Conservation (phyloP, 1,140 invertebrate genomes). For the Drosophila parabipectinata region DNA sequence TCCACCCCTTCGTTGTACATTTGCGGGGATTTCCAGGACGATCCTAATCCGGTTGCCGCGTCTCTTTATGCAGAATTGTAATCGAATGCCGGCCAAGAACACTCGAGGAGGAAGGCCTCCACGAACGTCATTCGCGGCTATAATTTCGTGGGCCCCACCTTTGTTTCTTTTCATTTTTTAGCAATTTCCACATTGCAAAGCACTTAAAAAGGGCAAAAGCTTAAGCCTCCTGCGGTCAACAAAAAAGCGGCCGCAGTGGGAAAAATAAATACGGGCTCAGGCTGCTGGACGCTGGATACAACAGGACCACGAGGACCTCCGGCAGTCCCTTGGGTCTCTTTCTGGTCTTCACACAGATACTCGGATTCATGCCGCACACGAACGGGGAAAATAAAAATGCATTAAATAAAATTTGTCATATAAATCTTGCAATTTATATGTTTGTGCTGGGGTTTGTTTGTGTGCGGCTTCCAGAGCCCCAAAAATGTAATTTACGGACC, state of each 20-base stretch:
- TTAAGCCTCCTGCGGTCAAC: conserved; percentile 47
- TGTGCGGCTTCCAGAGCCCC: conserved; percentile 51
- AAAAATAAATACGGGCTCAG: conserved; percentile 52
- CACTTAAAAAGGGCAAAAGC: conserved; percentile 49
- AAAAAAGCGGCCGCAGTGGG: conserved; percentile 48
- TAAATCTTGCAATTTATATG: conserved; percentile 82
- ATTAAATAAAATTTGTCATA: conserved; percentile 83
- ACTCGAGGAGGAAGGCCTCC: neutral
- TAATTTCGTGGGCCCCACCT: conserved; percentile 30
- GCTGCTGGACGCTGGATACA: conserved; percentile 34
- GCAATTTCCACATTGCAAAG: conserved; percentile 45
- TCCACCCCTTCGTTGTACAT: conserved; percentile 8
- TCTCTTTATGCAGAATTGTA: conserved; percentile 27
- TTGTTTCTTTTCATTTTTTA: conserved; percentile 29
- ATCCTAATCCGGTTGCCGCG: conserved; percentile 3
- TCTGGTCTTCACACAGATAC: conserved; percentile 8
- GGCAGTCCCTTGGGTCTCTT: conserved; percentile 26
- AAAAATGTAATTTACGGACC: conserved; percentile 78
- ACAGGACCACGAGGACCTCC: conserved; percentile 36
- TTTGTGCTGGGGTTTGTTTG: conserved; percentile 41
- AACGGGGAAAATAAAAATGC: conserved; percentile 66
- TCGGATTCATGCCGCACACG: conserved; percentile 5
- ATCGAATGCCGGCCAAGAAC: conserved; percentile 16
- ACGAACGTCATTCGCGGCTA: conserved; percentile 19
- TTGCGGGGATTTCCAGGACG: conserved; percentile 9